Conservation (phyloP, 2,888 invertebrate species). For the Callinectes sapidus region DNA sequence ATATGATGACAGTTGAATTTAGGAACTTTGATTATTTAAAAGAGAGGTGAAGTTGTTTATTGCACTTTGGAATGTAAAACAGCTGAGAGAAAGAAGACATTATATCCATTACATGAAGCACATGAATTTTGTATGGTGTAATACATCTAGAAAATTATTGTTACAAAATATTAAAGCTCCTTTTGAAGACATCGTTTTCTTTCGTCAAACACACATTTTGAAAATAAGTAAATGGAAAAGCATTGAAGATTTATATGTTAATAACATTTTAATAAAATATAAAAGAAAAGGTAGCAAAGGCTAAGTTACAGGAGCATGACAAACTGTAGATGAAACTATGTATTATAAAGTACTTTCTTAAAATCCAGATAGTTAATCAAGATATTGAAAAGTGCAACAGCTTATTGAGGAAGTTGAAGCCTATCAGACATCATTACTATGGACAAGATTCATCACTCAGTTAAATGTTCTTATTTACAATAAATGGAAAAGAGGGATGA, state of each 20-base stretch:
- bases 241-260: neutral
- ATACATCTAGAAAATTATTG: neutral
- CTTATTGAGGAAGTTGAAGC: too few species aligned
- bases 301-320: neutral
- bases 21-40: neutral
- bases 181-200: neutral
- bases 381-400: neutral
- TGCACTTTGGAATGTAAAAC: neutral
- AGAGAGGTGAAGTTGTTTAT: neutral
- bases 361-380: neutral
- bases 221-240: neutral
- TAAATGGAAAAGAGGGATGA: too few species aligned
- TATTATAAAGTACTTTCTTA: neutral
- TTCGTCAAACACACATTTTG: neutral
- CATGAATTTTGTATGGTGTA: conserved; percentile 11
- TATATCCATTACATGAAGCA: neutral
- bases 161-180: conserved; percentile 7
- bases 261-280: neutral
- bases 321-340: neutral
- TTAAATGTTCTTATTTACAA: too few species aligned
- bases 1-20: neutral
- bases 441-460: too few species aligned
- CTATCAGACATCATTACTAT: too few species aligned
- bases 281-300: neutral
- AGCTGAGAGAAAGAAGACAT: neutral